These are phyloP conservation scores for Axinella damicornis DNA, from an alignment of 37 sponge, comb jelly and placozoan genomes.

Conservation along the genomic window DNA sequence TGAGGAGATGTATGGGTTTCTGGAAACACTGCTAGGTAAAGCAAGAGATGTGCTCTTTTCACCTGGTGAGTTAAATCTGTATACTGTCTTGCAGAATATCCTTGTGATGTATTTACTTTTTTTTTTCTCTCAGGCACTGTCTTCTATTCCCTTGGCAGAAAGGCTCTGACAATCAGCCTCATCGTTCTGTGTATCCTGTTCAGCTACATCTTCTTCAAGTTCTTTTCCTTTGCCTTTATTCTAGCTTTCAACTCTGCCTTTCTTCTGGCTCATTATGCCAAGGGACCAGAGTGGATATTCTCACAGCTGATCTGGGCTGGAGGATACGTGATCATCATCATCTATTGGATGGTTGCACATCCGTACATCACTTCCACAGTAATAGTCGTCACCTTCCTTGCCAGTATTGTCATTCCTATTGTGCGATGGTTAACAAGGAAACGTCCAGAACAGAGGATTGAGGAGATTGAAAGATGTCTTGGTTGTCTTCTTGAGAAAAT, in stretches of 20 bases:
- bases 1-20: slow-evolving; percentile 13
- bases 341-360: neutral
- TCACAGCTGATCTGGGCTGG: neutral
- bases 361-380: neutral
- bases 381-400: neutral
- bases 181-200: neutral
- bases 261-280: neutral
- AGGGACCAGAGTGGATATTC: slow-evolving; percentile 14
- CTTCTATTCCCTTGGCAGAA: neutral
- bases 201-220: neutral
- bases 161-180: neutral
- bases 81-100: too few relatives aligned
- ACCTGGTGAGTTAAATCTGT: neutral
- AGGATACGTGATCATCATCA: neutral
- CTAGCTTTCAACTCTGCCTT: neutral
- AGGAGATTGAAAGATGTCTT: neutral
- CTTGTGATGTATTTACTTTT: too few relatives aligned
- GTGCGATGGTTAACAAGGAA: neutral
- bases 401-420: neutral
- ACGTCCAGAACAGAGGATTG: neutral
- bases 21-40: neutral
- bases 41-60: neutral
- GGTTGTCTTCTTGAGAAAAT: neutral
- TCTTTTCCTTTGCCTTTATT: neutral
- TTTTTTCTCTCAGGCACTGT: neutral